Evolutionary conservation across 2,797 vertebrate genomes (phyloP).

Genomic region (Mycteria americana): DNA sequence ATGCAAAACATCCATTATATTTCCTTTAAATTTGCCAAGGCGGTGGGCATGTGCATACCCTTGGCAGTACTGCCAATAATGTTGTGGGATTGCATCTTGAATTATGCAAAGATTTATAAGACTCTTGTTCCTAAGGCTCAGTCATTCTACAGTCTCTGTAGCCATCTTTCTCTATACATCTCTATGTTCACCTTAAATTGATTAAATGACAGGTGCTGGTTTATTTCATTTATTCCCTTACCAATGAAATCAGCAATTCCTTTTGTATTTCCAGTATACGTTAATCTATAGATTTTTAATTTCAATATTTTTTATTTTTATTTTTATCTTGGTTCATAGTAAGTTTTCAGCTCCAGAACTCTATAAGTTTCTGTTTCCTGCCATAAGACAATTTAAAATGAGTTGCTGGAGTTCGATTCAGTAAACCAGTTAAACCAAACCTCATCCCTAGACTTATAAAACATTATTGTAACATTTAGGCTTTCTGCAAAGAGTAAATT

Average conservation of each 20-base stretch:
- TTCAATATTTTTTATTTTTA: background rate
- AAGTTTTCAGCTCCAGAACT: background rate
- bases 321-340: background rate
- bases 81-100: background rate
- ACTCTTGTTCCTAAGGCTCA: background rate
- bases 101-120: background rate
- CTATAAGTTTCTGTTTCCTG: background rate
- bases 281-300: background rate
- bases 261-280: background rate
- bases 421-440: background rate
- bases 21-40: background rate
- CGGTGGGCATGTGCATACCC: fast-evolving
- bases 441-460: background rate
- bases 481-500: background rate
- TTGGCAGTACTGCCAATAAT: background rate
- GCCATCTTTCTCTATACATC: background rate
- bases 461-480: background rate
- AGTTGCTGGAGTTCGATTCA: background rate
- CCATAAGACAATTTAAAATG: background rate
- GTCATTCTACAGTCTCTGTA: background rate
- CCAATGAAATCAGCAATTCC: background rate
- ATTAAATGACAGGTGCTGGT: background rate
- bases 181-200: background rate
- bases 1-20: background rate
- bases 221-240: background rate